Conservation (phyloP, 2,113 vertebrate genomes). For the Petrocephalus microphthalmus region DNA sequence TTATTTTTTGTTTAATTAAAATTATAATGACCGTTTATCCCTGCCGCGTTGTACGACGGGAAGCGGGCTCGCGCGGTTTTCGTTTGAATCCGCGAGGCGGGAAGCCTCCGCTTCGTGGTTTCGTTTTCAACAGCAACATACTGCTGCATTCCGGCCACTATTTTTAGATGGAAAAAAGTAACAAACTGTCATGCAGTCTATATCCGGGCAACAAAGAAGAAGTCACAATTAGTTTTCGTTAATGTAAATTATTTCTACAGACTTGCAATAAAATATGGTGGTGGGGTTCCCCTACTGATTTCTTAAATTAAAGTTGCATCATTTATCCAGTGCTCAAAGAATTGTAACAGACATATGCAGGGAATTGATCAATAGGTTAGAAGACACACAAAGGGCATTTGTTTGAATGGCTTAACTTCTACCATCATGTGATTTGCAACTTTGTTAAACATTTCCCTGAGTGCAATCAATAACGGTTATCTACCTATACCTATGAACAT, state of each 20-base stretch:
- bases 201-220: background rate
- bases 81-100: slow-evolving; percentile 48
- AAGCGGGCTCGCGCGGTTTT: slow-evolving; percentile 41
- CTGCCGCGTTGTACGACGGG: slow-evolving; percentile 52
- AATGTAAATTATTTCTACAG: background rate
- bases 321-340: background rate
- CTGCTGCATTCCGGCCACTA: background rate
- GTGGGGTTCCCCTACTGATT: background rate
- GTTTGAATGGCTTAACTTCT: background rate
- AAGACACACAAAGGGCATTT: background rate
- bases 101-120: background rate
- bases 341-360: background rate
- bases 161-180: background rate
- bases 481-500: background rate
- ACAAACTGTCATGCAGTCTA: background rate
- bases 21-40: slow-evolving; percentile 39
- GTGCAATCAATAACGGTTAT: background rate
- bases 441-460: background rate
- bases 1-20: slow-evolving; percentile 52
- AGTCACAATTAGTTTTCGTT: background rate
- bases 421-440: background rate
- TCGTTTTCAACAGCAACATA: background rate
- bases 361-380: background rate
- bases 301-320: background rate
- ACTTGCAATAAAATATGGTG: background rate